phyloP scores from a whole-genome alignment of 2,888 invertebrate genomes.

The Chalcis sispes region DNA sequence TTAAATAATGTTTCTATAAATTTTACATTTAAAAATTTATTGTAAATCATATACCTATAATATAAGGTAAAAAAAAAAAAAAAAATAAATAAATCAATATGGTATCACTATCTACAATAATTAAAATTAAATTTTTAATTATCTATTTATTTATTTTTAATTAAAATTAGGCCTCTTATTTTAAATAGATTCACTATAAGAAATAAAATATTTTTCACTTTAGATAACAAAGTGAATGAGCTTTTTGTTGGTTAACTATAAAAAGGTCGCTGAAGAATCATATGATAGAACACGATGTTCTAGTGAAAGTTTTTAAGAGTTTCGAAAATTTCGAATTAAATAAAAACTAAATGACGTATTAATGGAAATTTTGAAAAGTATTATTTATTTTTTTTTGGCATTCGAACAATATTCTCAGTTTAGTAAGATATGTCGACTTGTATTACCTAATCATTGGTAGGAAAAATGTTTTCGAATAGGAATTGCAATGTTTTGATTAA shows the following conservation, averaged over 20 bases:
- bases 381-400: constrained; percentile 36
- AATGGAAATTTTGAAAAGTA: no score
- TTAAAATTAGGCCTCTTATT: not conserved
- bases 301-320: not conserved
- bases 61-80: no score
- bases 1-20: no score
- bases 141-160: no score
- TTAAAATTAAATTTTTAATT: no score
- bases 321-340: not conserved
- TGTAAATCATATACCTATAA: no score
- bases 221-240: not conserved
- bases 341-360: no score
- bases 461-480: constrained; percentile 37
- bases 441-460: constrained; percentile 47
- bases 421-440: constrained; percentile 18
- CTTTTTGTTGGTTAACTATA: constrained; percentile 31
- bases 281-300: constrained; percentile 27
- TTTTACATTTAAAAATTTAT: no score
- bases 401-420: constrained; percentile 1
- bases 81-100: no score
- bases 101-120: no score
- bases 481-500: no score
- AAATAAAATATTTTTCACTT: not conserved
- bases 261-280: constrained; percentile 13
- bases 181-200: not conserved